Evolutionary conservation across 2,888 invertebrate species (phyloP), one percentile per base, ranked within the genome.

Genomic region (Cremastinae sp.): DNA sequence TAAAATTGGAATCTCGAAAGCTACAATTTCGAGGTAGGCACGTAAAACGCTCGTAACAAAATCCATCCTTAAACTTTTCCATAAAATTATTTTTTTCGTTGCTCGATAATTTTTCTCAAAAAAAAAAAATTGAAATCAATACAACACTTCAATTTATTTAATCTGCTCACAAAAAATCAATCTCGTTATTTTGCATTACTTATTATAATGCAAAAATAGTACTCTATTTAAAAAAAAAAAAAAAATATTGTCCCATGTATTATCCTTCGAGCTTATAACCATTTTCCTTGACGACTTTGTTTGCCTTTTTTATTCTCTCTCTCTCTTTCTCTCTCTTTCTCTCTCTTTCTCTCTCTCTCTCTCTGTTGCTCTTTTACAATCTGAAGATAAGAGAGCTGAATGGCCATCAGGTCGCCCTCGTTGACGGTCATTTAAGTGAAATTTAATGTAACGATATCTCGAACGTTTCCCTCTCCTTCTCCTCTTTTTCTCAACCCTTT

Each of bases 371-470:
- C 51, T 37, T 9, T 45, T 22, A 14, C 61, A 9, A 22, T 45
- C 9, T 43, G n/a, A 51, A 58, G 72, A 75, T 75, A 78, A 69
- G 66, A 75, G 62, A 58, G 35, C 43, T 10, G 28, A 28, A 20
- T 51, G 58, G 37, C 41, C 39, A 61, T 41, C 53, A 47, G 65
- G 39, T n/a, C 72, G 39, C 14, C 66, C 71, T 64, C 62, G 18
- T 72, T 78, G 28, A 58, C 71, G 43, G 61, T 68, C 75, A 75
- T 76, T 78, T 69, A 61, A 75, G 69, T 73, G 69, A 75, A 68
- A 73, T 73, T 76, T 69, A 73, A 76, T 72, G 68, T 72, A 68
- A 76, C 71, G 72, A 72, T 72, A 72, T 75, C 61, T 64, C 72
- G 47, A 53, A 49, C 47, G 53, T 61, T 49, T 37, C 47, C 22